Conservation (phyloP, 2,797 vertebrate species). For the Clarias fuscus region DNA sequence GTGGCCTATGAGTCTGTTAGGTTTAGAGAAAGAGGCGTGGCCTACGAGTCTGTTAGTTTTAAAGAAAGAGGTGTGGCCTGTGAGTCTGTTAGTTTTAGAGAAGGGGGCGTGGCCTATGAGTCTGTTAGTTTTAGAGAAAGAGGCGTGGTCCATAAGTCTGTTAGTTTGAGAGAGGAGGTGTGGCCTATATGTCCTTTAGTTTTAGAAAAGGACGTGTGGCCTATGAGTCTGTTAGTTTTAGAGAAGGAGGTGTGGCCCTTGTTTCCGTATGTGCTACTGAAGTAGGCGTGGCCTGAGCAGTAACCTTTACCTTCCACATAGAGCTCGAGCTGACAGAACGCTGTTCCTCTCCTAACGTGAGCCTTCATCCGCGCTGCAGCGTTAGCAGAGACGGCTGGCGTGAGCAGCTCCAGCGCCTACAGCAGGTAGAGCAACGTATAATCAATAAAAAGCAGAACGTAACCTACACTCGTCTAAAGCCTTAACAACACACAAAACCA, state of each 20-base stretch:
- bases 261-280: no score
- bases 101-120: background rate
- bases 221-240: background rate
- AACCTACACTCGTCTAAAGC: background rate
- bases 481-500: background rate
- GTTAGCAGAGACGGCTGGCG: constrained; percentile 83
- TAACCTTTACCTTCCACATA: constrained; percentile 83
- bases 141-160: background rate
- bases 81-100: background rate
- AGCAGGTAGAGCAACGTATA: background rate
- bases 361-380: constrained; percentile 82
- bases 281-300: background rate
- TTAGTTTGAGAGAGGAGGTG: background rate
- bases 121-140: background rate
- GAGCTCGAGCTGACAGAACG: constrained; percentile 89
- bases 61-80: background rate
- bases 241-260: background rate
- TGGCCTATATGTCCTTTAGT: background rate
- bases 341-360: constrained; percentile 83
- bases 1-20: background rate
- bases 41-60: background rate
- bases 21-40: background rate
- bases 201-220: background rate
- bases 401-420: constrained; percentile 88
- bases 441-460: background rate